Conservation (phyloP, 92 coral and sea anemone genomes). For the Pocillopora grandis region DNA sequence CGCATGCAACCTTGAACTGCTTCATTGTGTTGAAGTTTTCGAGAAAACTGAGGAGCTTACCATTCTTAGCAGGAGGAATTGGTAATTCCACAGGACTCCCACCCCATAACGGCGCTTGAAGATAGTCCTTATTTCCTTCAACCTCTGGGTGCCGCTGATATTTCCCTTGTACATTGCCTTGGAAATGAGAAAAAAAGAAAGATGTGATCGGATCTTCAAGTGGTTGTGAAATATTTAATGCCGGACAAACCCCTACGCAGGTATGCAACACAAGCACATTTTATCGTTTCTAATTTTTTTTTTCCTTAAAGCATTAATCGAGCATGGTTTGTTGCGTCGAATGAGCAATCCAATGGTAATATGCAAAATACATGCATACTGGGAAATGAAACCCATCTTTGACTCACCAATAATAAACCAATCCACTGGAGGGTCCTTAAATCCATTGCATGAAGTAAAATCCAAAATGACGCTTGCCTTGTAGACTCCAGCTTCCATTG, state of each 20-base stretch:
- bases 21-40: too few species aligned
- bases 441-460: constrained; percentile 76
- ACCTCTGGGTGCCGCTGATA: constrained; percentile 68
- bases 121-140: constrained; percentile 63
- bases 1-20: too few species aligned
- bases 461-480: constrained; percentile 64
- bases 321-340: too few species aligned
- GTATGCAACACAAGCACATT: too few species aligned
- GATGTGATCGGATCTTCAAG: background rate
- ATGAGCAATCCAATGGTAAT: too few species aligned
- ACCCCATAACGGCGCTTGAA: constrained; percentile 68
- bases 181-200: background rate
- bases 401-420: constrained; percentile 78
- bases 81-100: constrained; percentile 61
- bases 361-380: too few species aligned
- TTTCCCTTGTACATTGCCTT: constrained; percentile 84
- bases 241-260: too few species aligned
- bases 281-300: too few species aligned
- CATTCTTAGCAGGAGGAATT: constrained; percentile 56
- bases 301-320: too few species aligned
- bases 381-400: background rate
- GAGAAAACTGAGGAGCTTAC: constrained; percentile 11
- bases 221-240: too few species aligned
- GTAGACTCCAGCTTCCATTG: constrained; percentile 76
- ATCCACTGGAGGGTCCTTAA: constrained; percentile 77